Conservation (phyloP, 2,888 invertebrate genomes). For the Blastobasis adustella region DNA sequence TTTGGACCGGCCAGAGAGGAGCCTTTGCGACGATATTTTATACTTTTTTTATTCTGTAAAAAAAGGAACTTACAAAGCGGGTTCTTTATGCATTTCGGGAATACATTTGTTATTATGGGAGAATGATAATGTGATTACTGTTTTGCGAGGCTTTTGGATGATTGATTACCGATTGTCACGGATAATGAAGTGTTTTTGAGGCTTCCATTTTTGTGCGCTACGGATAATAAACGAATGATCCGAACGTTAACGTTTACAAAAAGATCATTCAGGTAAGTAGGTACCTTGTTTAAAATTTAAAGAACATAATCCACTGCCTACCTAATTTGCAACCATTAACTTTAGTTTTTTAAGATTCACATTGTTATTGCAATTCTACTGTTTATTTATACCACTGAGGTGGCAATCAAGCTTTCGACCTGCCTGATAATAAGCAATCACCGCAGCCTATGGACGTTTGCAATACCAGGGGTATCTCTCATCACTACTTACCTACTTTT, state of each 20-base stretch:
- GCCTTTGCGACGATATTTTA: slow-evolving; percentile 57
- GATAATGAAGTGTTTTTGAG: slow-evolving; percentile 61
- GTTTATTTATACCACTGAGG: too few relatives aligned
- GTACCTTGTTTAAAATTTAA: too few relatives aligned
- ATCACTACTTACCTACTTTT: too few relatives aligned
- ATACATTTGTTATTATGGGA: slow-evolving; percentile 70
- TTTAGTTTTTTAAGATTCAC: slow-evolving; percentile 17
- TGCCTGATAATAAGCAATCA: too few relatives aligned
- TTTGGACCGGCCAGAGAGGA: slow-evolving; percentile 40
- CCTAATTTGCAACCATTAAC: too few relatives aligned
- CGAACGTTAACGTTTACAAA: too few relatives aligned
- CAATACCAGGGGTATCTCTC: too few relatives aligned
- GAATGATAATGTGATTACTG: slow-evolving; percentile 74
- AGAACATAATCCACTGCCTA: too few relatives aligned
- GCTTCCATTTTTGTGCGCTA: slow-evolving; percentile 36
- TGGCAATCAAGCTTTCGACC: too few relatives aligned
- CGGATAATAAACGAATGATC: too few relatives aligned
- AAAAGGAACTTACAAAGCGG: slow-evolving; percentile 49
- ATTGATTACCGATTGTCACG: slow-evolving; percentile 67
- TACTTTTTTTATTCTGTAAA: slow-evolving; percentile 42
- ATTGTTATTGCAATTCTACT: slow-evolving; percentile 12
- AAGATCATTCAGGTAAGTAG: too few relatives aligned
- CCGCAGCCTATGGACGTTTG: too few relatives aligned
- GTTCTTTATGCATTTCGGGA: slow-evolving; percentile 67
- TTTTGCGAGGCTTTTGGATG: slow-evolving; percentile 63